Evolutionary conservation across 2,888 invertebrate species (phyloP), one percentile per base, ranked within the genome.

Genomic region (Clusia tigrina): DNA sequence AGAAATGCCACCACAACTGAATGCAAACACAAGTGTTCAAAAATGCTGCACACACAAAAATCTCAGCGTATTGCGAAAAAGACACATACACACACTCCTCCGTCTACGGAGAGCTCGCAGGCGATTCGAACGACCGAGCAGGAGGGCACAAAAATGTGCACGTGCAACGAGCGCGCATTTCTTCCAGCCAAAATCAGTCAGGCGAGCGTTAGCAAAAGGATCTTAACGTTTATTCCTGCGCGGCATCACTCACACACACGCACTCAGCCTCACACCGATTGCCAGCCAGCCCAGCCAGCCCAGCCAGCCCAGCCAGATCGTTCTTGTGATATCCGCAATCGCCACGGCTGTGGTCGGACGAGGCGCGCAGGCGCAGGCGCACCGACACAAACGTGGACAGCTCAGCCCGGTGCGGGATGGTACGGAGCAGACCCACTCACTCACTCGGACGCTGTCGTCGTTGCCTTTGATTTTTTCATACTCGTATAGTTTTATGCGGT

Each of bases 281-380:
- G n/a, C n/a, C n/a, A n/a, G n/a, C n/a, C n/a, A n/a, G n/a, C n/a
- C n/a, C n/a, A n/a, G n/a, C n/a, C n/a, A 9, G 32, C 32, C 12
- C n/a, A n/a, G 42, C 42, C 42, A 42, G n/a, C n/a, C n/a, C 42
- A 32, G 42, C 42, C 10, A 42, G 42, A 42, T 42, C 42, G 42
- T n/a, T 42, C 42, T 5, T 10, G 42, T 17, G 2, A 6, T 10
- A 42, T 42, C 6, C n/a, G n/a, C n/a, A n/a, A n/a, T n/a, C n/a
- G n/a, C n/a, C n/a, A n/a, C n/a, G n/a, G n/a, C n/a, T n/a, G n/a
- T n/a, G n/a, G n/a, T n/a, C n/a, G n/a, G n/a, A n/a, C n/a, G n/a
- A n/a, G n/a, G n/a, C n/a, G n/a, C n/a, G n/a, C n/a, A n/a, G n/a
- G n/a, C n/a, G n/a, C n/a, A n/a, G n/a, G n/a, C n/a, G n/a, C n/a